Evolutionary conservation across 2,797 vertebrate species (phyloP).

Genomic region (Fratercula arctica): DNA sequence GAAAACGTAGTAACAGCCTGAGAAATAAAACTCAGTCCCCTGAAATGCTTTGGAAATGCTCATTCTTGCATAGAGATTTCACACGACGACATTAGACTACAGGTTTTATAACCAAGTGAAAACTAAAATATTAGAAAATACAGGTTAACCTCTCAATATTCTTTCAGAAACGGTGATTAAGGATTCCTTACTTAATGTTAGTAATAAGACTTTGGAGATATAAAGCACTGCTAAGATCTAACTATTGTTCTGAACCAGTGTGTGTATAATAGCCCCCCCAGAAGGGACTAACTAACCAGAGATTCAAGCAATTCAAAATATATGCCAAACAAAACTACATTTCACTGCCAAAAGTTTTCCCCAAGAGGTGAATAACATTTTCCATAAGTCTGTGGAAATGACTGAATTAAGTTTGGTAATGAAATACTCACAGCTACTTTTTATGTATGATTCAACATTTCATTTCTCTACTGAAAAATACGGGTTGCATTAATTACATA

Average conservation of each 20-base stretch:
- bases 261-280: conserved; percentile 21
- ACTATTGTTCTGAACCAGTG: not conserved
- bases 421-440: conserved; percentile 73
- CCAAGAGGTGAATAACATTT: conserved; percentile 76
- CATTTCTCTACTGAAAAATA: conserved; percentile 72
- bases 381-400: conserved; percentile 73
- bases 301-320: conserved; percentile 64
- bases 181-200: not conserved
- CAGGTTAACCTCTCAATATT: not conserved
- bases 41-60: conserved; percentile 2
- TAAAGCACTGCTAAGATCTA: not conserved
- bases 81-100: not conserved
- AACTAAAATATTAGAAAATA: conserved; percentile 54
- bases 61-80: not conserved
- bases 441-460: conserved; percentile 74
- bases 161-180: not conserved
- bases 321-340: conserved; percentile 72
- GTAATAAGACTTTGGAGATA: not conserved
- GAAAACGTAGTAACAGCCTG: not conserved
- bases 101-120: not conserved
- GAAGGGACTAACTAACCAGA: conserved; percentile 57
- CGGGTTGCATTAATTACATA: conserved; percentile 74
- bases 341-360: conserved; percentile 72
- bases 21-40: not conserved
- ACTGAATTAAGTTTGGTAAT: conserved; percentile 76